These are phyloP conservation scores for Bagarius yarrelli DNA, from an alignment of 2,113 vertebrate species.

Conservation along the genomic window DNA sequence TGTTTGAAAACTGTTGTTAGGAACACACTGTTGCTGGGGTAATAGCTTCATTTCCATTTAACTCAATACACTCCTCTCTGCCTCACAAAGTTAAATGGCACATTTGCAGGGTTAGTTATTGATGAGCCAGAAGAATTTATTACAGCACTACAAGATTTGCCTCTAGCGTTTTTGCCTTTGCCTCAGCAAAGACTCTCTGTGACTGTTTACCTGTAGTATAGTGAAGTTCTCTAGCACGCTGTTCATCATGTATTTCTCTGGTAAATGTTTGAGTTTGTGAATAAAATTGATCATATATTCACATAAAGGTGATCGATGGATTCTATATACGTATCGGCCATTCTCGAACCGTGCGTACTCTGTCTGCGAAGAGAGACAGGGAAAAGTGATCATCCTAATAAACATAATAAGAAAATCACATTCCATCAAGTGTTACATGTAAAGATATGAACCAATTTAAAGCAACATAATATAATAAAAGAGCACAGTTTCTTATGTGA, in stretches of 20 bases:
- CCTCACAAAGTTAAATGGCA: constrained; percentile 31
- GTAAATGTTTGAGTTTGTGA: constrained; percentile 93
- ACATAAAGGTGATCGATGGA: constrained; percentile 91
- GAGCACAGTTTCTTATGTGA: neutral
- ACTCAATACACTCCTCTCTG: constrained; percentile 30
- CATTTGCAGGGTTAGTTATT: constrained; percentile 25
- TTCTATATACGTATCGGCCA: constrained; percentile 86
- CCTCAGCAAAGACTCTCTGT: neutral
- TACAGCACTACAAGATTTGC: constrained; percentile 13
- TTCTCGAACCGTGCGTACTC: constrained; percentile 90
- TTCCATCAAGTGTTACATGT: constrained; percentile 5
- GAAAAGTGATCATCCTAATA: constrained; percentile 19
- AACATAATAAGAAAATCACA: constrained; percentile 17
- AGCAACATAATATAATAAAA: constrained; percentile 30
- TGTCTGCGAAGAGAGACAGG: constrained; percentile 71
- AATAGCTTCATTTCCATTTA: constrained; percentile 51
- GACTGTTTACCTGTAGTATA: constrained; percentile 81
- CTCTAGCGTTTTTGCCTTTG: neutral
- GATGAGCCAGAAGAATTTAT: constrained; percentile 32
- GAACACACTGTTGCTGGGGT: constrained; percentile 60
- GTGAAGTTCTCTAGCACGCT: constrained; percentile 97
- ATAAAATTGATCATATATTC: constrained; percentile 98
- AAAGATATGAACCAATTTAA: constrained; percentile 1
- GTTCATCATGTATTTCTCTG: constrained; percentile 98
- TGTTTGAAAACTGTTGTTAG: constrained; percentile 59